Evolutionary conservation across 2,113 vertebrate species (phyloP), one percentile per base, ranked within the genome.

Genomic region (Lycaon pictus): DNA sequence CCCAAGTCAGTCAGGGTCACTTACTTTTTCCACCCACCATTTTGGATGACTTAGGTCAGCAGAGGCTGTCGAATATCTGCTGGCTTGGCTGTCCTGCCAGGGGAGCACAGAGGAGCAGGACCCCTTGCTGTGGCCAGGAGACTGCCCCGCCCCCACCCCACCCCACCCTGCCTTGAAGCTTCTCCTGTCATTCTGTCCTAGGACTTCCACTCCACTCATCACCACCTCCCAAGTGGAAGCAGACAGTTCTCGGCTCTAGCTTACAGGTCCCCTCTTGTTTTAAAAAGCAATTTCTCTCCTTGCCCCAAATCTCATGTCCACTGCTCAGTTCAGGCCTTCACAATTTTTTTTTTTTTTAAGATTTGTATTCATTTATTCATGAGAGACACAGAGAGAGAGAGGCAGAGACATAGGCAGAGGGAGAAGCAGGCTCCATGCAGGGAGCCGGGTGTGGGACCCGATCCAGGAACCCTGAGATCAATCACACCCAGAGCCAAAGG

Each of bases 21-120:
- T 58, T 19, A n/a, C 23, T n/a, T 65, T n/a, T 74, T 29, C 55
- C 17, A n/a, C 15, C 32, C 25, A 60, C 12, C 32, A 2, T 43
- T 82, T 55, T 6, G 74, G 32, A 71, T 71, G 32, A 69, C 15
- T 7, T 29, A 74, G 3, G 32, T 72, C 17, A 89, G 55, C 29
- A 48, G 0, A 0, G 48, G 37, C 0, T 17, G 0, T n/a, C 2
- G 2, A 60, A 20, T 35, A 71, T 48, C 63, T 74, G 16, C 69
- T 65, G 6, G n/a, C 27, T 19, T 58, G 9, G 37, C 69, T 37
- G 22, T 37, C 37, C n/a, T 23, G 11, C n/a, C 10, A 19, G 25
- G 35, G 62, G 20, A 77, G 16, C 63, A 2, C 16, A 25, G n/a
- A 69, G 74, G 32, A 84, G 7, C 43, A 58, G 4, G 27, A 2